These are phyloP conservation scores for Calliphora vomitoria DNA, from an alignment of 2,888 invertebrate species.

Conservation along the genomic window DNA sequence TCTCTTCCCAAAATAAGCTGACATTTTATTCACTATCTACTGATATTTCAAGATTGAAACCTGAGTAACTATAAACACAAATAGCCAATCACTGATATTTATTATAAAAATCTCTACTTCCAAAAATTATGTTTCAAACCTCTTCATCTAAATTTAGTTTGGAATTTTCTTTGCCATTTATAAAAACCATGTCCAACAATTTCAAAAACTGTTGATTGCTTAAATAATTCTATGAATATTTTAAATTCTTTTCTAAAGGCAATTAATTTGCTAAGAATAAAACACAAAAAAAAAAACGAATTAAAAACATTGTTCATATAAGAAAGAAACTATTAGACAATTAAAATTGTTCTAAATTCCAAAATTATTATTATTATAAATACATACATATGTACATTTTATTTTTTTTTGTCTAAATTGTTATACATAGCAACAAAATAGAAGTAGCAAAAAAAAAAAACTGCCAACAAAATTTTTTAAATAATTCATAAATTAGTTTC, in stretches of 20 bases:
- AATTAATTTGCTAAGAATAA: background rate
- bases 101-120: too few species aligned
- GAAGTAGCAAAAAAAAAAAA: background rate
- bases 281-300: background rate
- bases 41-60: too few species aligned
- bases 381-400: too few species aligned
- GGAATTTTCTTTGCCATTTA: too few species aligned
- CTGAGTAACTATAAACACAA: too few species aligned
- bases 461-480: constrained; percentile 43
- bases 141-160: too few species aligned
- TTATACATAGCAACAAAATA: constrained; percentile 7
- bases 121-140: too few species aligned
- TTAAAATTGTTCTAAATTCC: constrained; percentile 71
- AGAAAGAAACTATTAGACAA: constrained; percentile 49
- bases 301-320: constrained; percentile 9
- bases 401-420: constrained; percentile 8
- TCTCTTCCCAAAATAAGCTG: too few species aligned
- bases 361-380: constrained; percentile 38
- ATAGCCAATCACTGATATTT: too few species aligned
- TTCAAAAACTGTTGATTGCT: constrained; percentile 17
- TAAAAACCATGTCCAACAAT: background rate
- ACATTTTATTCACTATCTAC: too few species aligned
- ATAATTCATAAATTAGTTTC: constrained; percentile 63
- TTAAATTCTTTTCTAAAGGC: constrained; percentile 7
- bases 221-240: constrained; percentile 21